Evolutionary conservation across 2,113 vertebrate species (phyloP).

Genomic region (Telmatochromis sp.): DNA sequence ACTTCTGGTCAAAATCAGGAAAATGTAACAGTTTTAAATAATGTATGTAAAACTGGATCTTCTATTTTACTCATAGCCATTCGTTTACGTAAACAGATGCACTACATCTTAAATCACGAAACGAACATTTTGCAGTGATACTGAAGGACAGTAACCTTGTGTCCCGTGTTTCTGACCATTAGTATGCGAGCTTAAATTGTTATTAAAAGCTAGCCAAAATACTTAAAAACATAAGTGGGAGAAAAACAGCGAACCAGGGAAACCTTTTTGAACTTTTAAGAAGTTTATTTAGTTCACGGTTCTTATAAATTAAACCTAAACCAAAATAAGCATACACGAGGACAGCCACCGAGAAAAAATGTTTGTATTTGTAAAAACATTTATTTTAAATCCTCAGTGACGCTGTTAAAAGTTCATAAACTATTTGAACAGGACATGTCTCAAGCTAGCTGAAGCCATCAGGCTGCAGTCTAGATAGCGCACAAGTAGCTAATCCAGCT

Average conservation of each 20-base stretch:
- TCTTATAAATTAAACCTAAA: neutral
- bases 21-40: neutral
- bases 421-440: neutral
- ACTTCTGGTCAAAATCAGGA: neutral
- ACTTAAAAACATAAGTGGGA: neutral
- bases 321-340: neutral
- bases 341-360: neutral
- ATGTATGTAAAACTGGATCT: accelerated
- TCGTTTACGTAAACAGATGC: neutral
- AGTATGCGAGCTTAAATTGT: accelerated
- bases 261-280: neutral
- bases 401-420: neutral
- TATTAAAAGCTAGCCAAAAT: accelerated
- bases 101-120: neutral
- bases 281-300: neutral
- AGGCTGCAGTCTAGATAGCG: neutral
- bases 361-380: neutral
- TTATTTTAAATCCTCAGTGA: neutral
- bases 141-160: neutral
- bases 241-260: accelerated
- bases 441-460: neutral
- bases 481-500: neutral
- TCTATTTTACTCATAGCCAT: neutral
- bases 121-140: neutral
- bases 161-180: neutral